phyloP scores from a whole-genome alignment of 2,113 vertebrate species.

The Chamaea fasciata region DNA sequence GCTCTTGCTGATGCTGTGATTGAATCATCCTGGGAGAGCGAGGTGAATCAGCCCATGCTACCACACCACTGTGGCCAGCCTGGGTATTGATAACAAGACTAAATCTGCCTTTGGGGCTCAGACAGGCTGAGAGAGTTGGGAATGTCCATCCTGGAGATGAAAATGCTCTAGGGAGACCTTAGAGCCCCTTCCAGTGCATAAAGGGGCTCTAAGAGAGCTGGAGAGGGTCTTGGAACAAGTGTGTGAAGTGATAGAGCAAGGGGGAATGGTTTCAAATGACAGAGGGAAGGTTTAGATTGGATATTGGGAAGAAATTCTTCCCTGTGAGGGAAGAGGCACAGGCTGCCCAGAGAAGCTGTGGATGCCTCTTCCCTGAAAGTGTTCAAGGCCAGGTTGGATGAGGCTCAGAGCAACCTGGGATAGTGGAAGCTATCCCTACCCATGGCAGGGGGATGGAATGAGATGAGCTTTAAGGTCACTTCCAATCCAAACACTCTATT shows the following conservation, averaged over 20 bases:
- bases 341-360: not conserved
- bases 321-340: not conserved
- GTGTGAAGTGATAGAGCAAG: not conserved
- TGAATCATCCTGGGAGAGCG: accelerated
- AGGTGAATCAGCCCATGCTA: not conserved
- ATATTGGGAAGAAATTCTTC: not conserved
- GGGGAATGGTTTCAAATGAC: not conserved
- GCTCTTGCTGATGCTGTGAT: not conserved
- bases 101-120: not conserved
- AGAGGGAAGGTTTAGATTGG: not conserved
- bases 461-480: not conserved
- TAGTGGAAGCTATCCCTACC: not conserved
- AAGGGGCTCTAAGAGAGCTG: not conserved
- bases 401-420: accelerated
- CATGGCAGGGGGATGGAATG: accelerated
- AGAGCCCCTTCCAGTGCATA: not conserved
- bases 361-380: not conserved
- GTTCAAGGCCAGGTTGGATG: not conserved
- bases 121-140: not conserved
- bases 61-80: not conserved
- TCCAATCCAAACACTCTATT: not conserved
- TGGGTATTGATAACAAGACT: too few species aligned
- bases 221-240: not conserved
- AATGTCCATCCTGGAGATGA: not conserved
- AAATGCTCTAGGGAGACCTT: not conserved